Evolutionary conservation across 2,888 invertebrate genomes (phyloP).

Genomic region (Brachypterus glaber): DNA sequence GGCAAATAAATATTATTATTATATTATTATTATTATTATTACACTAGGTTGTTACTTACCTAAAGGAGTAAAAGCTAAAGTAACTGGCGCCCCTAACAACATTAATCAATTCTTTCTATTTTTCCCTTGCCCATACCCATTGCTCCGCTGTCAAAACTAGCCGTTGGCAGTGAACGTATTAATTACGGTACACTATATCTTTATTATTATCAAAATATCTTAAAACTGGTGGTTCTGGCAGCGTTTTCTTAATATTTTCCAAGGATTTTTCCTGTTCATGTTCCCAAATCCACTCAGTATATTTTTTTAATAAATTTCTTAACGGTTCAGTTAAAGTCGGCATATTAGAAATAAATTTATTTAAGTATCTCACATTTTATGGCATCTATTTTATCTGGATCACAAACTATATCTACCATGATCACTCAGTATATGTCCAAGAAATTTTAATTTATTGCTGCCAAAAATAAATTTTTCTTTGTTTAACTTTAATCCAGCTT

Average conservation of each 20-base stretch:
- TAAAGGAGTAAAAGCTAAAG: too few species aligned
- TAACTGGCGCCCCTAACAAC: too few species aligned
- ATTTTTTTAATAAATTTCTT: background rate
- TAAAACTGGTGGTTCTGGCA: background rate
- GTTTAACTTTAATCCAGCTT: background rate
- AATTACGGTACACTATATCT: too few species aligned
- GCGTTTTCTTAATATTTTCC: background rate
- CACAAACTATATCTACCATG: background rate
- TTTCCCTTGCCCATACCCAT: too few species aligned
- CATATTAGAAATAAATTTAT: background rate
- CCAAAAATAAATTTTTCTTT: background rate
- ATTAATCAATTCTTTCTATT: too few species aligned
- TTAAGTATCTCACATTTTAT: background rate
- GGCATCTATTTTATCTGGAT: background rate
- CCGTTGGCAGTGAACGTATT: too few species aligned
- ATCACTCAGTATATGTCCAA: too few species aligned
- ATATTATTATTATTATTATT: too few species aligned
- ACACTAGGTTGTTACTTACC: too few species aligned
- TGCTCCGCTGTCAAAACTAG: too few species aligned
- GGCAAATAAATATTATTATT: too few species aligned
- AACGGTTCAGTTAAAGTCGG: background rate
- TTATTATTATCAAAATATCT: conserved; percentile 5
- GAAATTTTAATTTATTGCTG: background rate
- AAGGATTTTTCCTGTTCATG: background rate
- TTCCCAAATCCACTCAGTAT: background rate